Conservation (phyloP, 2,113 vertebrate species). For the Perognathus longimembris region DNA sequence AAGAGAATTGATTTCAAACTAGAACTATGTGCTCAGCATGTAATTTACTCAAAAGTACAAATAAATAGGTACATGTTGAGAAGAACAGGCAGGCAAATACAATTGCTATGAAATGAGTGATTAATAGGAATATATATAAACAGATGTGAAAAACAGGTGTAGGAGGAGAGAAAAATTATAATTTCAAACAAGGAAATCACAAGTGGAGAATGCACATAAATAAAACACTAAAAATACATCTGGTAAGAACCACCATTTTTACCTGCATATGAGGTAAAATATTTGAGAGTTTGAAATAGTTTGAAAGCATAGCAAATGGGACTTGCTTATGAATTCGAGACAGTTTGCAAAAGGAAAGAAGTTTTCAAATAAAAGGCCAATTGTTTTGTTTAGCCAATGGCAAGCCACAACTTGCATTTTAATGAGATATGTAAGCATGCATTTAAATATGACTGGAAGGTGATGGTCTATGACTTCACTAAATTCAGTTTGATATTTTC, state of each 20-base stretch:
- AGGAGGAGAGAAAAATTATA: background rate
- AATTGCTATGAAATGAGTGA: background rate
- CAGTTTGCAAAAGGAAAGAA: background rate
- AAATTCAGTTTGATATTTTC: background rate
- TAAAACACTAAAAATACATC: too few species aligned
- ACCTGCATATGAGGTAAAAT: background rate
- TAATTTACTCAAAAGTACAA: slow-evolving; percentile 33
- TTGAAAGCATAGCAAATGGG: background rate
- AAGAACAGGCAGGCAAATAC: background rate
- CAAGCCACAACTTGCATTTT: background rate
- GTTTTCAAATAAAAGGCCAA: background rate
- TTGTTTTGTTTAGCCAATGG: background rate
- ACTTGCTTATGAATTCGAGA: background rate
- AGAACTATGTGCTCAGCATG: too few species aligned
- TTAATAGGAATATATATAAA: background rate
- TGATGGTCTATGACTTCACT: background rate
- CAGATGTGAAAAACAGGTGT: background rate
- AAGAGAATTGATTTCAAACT: too few species aligned
- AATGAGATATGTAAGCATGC: background rate
- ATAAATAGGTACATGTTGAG: background rate
- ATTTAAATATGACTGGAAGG: background rate
- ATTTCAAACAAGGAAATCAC: background rate
- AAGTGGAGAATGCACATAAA: background rate
- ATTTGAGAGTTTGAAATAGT: background rate
- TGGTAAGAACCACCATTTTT: background rate